These are phyloP conservation scores for Pangasianodon hypophthalmus DNA, from an alignment of 2,113 vertebrate species.

Conservation along the genomic window DNA sequence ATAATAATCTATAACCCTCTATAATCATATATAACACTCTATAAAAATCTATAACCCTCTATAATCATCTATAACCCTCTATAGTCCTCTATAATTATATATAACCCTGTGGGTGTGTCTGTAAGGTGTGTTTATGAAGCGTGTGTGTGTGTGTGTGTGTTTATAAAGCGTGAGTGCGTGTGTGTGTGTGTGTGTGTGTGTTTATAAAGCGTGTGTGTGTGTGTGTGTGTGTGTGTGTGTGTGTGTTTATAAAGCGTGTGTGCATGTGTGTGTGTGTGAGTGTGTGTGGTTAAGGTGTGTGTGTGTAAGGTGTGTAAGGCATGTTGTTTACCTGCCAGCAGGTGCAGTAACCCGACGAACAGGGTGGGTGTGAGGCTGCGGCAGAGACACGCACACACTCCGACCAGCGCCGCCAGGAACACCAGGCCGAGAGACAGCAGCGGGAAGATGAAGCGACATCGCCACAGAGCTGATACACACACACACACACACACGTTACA, in stretches of 20 bases:
- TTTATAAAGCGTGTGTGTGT: no score
- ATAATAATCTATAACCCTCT: no score
- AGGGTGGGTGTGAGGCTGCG: conserved; percentile 90
- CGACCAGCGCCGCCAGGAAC: conserved; percentile 88
- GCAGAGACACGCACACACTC: conserved; percentile 91
- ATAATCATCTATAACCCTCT: not conserved
- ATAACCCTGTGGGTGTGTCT: not conserved
- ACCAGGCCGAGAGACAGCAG: conserved; percentile 91
- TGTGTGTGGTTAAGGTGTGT: not conserved
- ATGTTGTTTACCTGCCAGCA: conserved; percentile 83
- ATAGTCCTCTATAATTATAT: no score
- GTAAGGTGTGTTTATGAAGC: no score
- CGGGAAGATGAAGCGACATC: conserved; percentile 90
- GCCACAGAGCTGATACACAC: conserved; percentile 84
- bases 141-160: no score
- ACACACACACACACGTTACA: not conserved
- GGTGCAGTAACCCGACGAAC: conserved; percentile 87
- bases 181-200: not conserved
- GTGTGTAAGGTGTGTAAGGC: not conserved
- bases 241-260: not conserved
- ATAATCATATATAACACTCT: no score
- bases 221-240: not conserved
- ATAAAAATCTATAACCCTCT: no score
- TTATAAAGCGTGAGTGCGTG: no score
- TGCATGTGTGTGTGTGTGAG: not conserved